These are phyloP conservation scores for Ascaphus truei DNA, from an alignment of 2,113 vertebrate genomes.

Conservation along the genomic window DNA sequence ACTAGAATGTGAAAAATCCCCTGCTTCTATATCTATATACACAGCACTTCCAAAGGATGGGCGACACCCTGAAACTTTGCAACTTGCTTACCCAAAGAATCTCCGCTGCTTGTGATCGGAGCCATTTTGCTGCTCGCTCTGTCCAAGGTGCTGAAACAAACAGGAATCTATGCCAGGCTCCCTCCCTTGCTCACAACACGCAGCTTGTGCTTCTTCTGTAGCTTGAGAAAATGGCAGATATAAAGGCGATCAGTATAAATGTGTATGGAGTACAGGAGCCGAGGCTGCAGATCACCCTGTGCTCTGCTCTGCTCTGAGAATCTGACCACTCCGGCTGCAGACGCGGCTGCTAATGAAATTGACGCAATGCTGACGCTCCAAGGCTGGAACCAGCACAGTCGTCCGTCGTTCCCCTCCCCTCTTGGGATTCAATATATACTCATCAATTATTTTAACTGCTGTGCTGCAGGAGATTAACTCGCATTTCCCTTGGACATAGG, in stretches of 20 bases:
- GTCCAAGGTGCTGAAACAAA: constrained; percentile 71
- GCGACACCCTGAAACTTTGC: no score
- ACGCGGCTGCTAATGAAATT: constrained; percentile 71
- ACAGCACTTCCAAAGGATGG: no score
- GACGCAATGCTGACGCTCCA: constrained; percentile 92
- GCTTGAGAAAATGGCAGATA: constrained; percentile 36
- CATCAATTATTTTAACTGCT: constrained; percentile 67
- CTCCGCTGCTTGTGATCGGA: constrained; percentile 68
- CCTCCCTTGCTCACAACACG: neutral
- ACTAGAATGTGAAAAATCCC: no score
- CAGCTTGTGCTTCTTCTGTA: constrained; percentile 3
- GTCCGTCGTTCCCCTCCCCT: constrained; percentile 31
- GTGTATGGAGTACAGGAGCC: neutral
- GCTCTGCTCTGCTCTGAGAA: constrained; percentile 52
- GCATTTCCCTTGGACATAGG: constrained; percentile 16
- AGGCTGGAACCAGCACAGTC: constrained; percentile 71
- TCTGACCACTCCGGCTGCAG: constrained; percentile 56
- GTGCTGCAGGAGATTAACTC: constrained; percentile 53
- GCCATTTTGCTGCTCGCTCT: constrained; percentile 74
- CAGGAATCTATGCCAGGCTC: neutral
- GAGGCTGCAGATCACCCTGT: constrained; percentile 18
- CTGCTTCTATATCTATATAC: no score
- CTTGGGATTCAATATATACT: constrained; percentile 49
- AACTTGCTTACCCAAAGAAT: constrained; percentile 80
- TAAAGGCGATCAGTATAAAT: constrained; percentile 32